Base-by-base conservation (phyloP, 2,797 vertebrate species). In the Eospalax fontanierii region DNA sequence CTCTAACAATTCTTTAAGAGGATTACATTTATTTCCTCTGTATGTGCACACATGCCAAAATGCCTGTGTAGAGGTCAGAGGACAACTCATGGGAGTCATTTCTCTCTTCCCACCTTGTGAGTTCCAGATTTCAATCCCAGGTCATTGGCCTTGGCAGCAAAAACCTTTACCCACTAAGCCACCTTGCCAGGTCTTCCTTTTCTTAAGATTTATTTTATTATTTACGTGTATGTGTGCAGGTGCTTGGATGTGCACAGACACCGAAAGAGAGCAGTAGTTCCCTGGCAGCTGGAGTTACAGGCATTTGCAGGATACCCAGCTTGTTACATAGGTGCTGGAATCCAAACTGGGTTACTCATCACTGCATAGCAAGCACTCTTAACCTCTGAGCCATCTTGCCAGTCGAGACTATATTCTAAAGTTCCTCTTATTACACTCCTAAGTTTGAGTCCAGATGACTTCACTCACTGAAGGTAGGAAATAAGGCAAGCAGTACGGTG, bases 1-100 rank as follows among this genome's bases (percentile, higher is more conserved):
- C 40, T 85, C 71, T 84, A 89, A 95, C 93, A 93, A 82, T 61
- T 91, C 59, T 88, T 40, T 75, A 93, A 79, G n/a, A 73, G 54
- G 81, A n/a, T 33, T 22, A 68, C 22, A 84, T 28, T 65, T 50
- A 66, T 9, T 68, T 54, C 21, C 19, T 35, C 21, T 50, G 43
- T 24, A 50, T 70, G 43, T 26, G 22, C 22, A 70, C 30, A 65
- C 43, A 54, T 70, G 65, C 65, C 63, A 68, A 24, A 6, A 38
- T 35, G 63, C 43, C 82, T 70, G 26, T 46, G 46, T 21, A 11
- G 68, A 10, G 3, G 63, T 46, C 33, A 50, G 43, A 70, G 22
- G 33, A 84, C 43, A 68, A 50, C 68, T 86, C 57, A 66, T 38
- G 9, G 46, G 71, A 71, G 2, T 71, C 83, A 54, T 46, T 57